phyloP scores from a whole-genome alignment of 2,797 vertebrate genomes.

The Dicrostonyx torquatus region DNA sequence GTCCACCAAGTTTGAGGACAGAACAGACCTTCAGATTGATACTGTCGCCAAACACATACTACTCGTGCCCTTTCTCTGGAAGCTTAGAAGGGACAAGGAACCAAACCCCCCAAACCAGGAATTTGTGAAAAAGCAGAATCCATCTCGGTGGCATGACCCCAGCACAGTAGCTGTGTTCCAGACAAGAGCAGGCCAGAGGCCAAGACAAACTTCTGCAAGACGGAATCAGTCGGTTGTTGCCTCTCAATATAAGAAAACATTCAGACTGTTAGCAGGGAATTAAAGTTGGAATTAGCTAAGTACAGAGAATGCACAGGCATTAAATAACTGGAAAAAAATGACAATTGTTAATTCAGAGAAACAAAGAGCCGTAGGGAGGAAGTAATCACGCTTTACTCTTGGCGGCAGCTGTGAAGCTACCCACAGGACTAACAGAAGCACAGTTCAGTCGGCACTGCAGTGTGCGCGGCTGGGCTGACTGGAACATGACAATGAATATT shows the following conservation, averaged over 20 bases:
- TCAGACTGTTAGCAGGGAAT: background rate
- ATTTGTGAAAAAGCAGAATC: background rate
- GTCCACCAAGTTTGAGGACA: background rate
- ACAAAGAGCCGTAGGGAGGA: slow-evolving; percentile 28
- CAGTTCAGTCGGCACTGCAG: slow-evolving; percentile 8
- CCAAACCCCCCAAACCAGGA: background rate
- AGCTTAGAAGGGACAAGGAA: background rate
- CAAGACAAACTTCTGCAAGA: background rate
- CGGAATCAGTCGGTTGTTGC: background rate
- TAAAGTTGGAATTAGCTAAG: slow-evolving; percentile 29
- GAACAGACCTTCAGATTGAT: background rate
- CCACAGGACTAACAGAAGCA: slow-evolving; percentile 29
- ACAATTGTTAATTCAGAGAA: slow-evolving; percentile 50
- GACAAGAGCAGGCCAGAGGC: background rate
- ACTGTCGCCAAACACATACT: background rate
- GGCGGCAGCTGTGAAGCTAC: slow-evolving; percentile 35
- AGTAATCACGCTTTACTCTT: slow-evolving; percentile 10
- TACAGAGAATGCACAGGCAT: slow-evolving; percentile 41
- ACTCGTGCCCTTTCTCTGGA: background rate
- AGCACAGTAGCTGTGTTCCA: rapidly evolving
- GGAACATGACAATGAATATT: background rate
- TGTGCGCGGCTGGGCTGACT: slow-evolving; percentile 2
- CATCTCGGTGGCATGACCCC: background rate
- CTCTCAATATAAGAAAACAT: background rate
- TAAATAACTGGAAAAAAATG: background rate